phyloP scores from a whole-genome alignment of 2,797 vertebrate species.

The Falco columbarius region DNA sequence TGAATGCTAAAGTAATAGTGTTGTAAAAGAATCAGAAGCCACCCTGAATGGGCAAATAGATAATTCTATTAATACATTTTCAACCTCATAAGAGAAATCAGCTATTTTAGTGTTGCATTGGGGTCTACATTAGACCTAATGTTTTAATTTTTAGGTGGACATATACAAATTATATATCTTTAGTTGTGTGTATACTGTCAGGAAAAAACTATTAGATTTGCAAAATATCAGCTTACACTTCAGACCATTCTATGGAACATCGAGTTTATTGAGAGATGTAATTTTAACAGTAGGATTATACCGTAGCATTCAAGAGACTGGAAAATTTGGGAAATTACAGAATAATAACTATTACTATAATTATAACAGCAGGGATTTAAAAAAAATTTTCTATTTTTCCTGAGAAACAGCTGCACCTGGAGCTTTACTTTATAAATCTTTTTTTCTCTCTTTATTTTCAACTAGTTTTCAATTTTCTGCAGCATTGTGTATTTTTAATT shows the following conservation, averaged over 20 bases:
- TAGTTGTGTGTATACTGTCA: background rate
- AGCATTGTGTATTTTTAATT: slow-evolving; percentile 34
- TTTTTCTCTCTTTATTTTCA: background rate
- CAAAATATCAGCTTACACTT: background rate
- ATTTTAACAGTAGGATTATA: background rate
- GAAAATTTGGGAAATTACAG: background rate
- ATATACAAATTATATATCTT: background rate
- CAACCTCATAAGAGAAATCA: background rate
- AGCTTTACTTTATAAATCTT: background rate
- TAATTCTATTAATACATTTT: background rate
- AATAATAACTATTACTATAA: background rate
- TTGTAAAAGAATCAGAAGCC: background rate
- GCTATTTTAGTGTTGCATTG: background rate
- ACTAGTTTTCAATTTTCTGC: slow-evolving; percentile 26
- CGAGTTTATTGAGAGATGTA: slow-evolving; percentile 14
- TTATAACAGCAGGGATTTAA: background rate
- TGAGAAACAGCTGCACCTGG: slow-evolving; percentile 17
- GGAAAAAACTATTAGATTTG: background rate
- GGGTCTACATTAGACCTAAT: background rate
- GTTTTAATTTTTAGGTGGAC: background rate
- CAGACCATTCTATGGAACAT: background rate
- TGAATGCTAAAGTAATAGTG: background rate
- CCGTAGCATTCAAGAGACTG: background rate
- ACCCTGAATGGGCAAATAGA: background rate
- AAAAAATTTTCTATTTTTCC: background rate